Conservation (phyloP, 2,888 invertebrate genomes). For the Eupsilia transversa region DNA sequence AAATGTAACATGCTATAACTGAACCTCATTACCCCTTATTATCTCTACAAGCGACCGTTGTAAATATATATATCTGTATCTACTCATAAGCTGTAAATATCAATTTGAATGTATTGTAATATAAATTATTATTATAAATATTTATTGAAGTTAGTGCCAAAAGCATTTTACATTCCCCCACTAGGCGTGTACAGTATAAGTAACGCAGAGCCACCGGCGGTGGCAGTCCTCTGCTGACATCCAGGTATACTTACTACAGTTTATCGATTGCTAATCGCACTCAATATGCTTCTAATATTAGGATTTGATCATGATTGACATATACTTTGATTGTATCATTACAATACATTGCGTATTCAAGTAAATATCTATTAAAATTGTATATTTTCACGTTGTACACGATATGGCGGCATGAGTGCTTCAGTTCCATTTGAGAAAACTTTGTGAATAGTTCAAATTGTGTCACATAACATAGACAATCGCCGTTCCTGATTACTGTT, state of each 20-base stretch:
- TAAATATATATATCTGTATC: constrained; percentile 81
- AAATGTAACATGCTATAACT: constrained; percentile 77
- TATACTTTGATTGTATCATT: constrained; percentile 62
- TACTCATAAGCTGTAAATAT: constrained; percentile 87
- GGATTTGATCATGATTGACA: constrained; percentile 74
- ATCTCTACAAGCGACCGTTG: constrained; percentile 76
- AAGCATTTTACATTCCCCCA: constrained; percentile 84
- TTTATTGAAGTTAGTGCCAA: constrained; percentile 90
- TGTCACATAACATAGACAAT: constrained; percentile 64
- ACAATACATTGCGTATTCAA: constrained; percentile 64
- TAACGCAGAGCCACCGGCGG: constrained; percentile 66
- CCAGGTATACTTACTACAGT: constrained; percentile 62
- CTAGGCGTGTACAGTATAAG: constrained; percentile 78
- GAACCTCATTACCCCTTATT: constrained; percentile 75
- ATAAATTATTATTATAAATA: constrained; percentile 82
- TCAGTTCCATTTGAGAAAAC: constrained; percentile 44
- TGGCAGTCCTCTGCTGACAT: constrained; percentile 60
- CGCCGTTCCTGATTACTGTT: constrained; percentile 71
- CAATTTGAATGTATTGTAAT: constrained; percentile 84
- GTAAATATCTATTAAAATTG: constrained; percentile 60
- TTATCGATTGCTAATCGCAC: constrained; percentile 76
- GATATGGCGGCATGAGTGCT: constrained; percentile 37
- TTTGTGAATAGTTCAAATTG: constrained; percentile 67
- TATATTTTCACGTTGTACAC: constrained; percentile 68
- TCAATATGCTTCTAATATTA: constrained; percentile 82